Percentiles rank a stretch among this genome's conserved stretches.
Conservation (phyloP, 2,888 invertebrate species). For the Erebia ligea region DNA sequence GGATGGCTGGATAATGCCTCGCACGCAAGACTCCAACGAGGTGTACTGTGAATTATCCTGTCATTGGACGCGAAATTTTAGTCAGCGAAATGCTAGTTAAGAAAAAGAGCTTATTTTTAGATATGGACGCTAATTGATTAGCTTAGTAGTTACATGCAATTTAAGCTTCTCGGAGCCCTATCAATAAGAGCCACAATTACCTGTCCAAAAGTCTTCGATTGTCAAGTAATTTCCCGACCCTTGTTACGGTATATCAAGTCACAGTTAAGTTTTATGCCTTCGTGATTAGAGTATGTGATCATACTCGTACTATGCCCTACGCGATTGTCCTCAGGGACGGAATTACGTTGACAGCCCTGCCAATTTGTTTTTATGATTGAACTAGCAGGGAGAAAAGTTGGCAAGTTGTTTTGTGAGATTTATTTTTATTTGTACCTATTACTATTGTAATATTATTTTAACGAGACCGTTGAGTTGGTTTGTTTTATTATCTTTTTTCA, state of each 20-base stretch:
- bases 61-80: background rate
- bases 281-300: constrained; percentile 36
- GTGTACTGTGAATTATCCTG: background rate
- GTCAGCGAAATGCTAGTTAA: too few species aligned
- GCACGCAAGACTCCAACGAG: background rate
- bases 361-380: constrained; percentile 72
- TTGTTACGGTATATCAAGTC: constrained; percentile 60
- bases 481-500: background rate
- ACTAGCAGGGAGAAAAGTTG: constrained; percentile 36
- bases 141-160: background rate
- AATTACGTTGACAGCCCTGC: constrained; percentile 69
- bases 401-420: constrained; percentile 22
- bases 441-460: constrained; percentile 20
- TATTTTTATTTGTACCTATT: constrained; percentile 20
- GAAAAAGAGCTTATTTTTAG: background rate
- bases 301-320: constrained; percentile 29
- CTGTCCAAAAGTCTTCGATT: constrained; percentile 39
- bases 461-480: background rate
- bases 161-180: constrained; percentile 14
- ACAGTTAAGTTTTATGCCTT: constrained; percentile 53
- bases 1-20: background rate
- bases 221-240: constrained; percentile 51
- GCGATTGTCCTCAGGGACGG: constrained; percentile 58
- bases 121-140: constrained; percentile 9
- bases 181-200: constrained; percentile 39